Evolutionary conservation across 2,888 invertebrate species (phyloP).

Genomic region (Heliconius aoede): DNA sequence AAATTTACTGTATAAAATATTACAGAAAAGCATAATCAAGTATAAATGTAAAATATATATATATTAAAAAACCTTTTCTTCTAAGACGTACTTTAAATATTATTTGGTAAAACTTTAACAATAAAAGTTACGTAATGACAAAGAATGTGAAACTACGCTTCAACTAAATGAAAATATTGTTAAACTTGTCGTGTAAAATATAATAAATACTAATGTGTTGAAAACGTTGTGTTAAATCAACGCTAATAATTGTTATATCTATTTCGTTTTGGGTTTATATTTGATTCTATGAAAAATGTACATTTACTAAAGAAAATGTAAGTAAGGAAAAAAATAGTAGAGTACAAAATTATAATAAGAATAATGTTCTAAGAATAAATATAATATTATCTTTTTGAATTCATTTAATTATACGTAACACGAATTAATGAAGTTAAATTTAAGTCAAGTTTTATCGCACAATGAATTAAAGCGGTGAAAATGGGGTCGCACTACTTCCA

Average conservation of each 20-base stretch:
- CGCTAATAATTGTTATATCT: neutral
- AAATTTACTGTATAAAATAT: no score
- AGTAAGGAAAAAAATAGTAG: no score
- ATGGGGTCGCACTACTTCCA: slow-evolving; percentile 27
- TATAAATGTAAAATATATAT: no score
- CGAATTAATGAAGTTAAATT: slow-evolving; percentile 4
- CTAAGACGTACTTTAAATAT: slow-evolving; percentile 1
- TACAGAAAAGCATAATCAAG: no score
- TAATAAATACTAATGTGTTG: neutral
- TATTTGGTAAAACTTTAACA: neutral
- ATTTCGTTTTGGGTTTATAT: neutral
- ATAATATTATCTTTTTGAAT: slow-evolving; percentile 9
- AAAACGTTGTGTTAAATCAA: neutral
- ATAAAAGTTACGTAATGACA: neutral
- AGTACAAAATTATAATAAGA: slow-evolving; percentile 7
- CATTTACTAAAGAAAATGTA: no score
- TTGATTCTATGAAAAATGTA: neutral
- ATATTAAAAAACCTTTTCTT: neutral
- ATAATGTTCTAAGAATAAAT: neutral
- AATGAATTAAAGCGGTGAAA: slow-evolving; percentile 11
- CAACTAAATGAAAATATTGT: slow-evolving; percentile 4
- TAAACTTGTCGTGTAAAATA: neutral
- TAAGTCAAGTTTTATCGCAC: slow-evolving; percentile 21
- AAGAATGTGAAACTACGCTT: neutral
- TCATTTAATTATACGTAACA: slow-evolving; percentile 14